These are phyloP conservation scores for Cydia amplana DNA, from an alignment of 1,140 invertebrate genomes.

Conservation along the genomic window DNA sequence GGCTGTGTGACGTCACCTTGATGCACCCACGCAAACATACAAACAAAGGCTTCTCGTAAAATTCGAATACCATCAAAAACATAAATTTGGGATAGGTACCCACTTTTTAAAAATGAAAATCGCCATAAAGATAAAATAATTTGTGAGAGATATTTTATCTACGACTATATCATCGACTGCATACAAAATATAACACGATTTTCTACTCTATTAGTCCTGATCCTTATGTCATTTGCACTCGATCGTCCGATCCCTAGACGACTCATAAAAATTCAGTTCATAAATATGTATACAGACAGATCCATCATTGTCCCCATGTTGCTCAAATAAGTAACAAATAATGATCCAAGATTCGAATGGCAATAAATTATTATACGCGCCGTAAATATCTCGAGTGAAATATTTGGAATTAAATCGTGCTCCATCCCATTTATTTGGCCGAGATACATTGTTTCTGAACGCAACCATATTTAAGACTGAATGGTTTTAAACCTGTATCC, in stretches of 20 bases:
- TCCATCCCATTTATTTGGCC: neutral
- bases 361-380: neutral
- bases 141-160: too few relatives aligned
- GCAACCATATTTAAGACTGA: too few relatives aligned
- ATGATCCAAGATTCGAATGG: neutral
- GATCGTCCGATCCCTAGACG: neutral
- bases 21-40: slow-evolving; percentile 33
- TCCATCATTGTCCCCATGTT: neutral
- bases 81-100: too few relatives aligned
- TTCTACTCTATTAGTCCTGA: too few relatives aligned
- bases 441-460: too few relatives aligned
- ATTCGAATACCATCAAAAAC: too few relatives aligned
- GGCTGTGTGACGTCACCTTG: slow-evolving; percentile 36
- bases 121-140: too few relatives aligned
- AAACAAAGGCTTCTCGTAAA: neutral
- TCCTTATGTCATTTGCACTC: too few relatives aligned
- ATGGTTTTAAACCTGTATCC: too few relatives aligned
- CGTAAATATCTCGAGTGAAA: neutral
- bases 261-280: neutral
- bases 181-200: too few relatives aligned
- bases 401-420: neutral
- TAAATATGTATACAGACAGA: neutral
- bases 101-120: too few relatives aligned
- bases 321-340: neutral
- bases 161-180: too few relatives aligned